Evolutionary conservation across 2,797 vertebrate genomes (phyloP).

Genomic region (Onychomys torridus): DNA sequence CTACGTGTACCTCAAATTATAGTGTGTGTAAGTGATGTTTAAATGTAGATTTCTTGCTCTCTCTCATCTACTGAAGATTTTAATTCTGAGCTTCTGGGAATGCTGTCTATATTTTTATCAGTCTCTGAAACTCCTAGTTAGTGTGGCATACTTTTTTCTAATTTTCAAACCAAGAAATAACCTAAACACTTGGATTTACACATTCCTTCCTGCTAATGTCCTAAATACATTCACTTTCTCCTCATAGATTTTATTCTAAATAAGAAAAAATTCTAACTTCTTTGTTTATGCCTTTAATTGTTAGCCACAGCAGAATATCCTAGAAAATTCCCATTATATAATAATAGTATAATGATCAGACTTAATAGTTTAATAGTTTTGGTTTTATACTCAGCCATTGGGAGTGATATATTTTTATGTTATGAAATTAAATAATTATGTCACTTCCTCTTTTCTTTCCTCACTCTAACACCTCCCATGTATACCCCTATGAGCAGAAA

Average conservation of each 20-base stretch:
- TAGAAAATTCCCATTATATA: constrained; percentile 15
- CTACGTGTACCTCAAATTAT: constrained; percentile 4
- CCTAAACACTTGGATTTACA: constrained; percentile 19
- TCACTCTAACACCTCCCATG: not conserved
- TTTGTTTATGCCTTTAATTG: not conserved
- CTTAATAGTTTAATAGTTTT: not conserved
- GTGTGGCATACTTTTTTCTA: not conserved
- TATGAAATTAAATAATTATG: not conserved
- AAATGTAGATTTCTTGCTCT: not conserved
- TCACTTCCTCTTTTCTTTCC: not conserved
- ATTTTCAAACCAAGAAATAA: constrained; percentile 43
- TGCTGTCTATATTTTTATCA: constrained; percentile 1
- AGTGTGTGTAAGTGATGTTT: not conserved
- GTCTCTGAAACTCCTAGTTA: not conserved
- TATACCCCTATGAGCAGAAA: not conserved
- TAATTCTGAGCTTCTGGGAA: not conserved
- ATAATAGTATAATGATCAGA: not conserved
- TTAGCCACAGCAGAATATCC: not conserved
- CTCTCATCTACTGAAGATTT: not conserved
- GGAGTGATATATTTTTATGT: not conserved
- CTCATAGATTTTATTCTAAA: not conserved
- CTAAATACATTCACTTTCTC: constrained; percentile 17
- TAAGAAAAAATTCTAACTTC: not conserved
- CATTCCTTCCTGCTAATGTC: not conserved
- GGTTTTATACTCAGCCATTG: not conserved